phyloP scores from a whole-genome alignment of 2,113 vertebrate genomes.

The Albula goreensis region DNA sequence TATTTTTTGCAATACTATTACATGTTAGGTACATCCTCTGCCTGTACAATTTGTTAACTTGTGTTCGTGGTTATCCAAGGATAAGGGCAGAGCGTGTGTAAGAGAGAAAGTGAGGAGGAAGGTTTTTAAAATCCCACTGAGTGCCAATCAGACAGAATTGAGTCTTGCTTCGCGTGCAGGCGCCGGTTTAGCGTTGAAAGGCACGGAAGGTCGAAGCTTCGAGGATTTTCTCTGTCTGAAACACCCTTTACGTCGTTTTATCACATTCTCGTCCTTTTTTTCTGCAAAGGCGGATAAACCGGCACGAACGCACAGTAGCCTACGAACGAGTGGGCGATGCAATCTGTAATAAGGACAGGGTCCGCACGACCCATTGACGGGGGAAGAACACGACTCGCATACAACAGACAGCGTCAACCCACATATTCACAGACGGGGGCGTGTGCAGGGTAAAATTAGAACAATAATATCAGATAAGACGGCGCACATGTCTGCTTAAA shows the following conservation, averaged over 20 bases:
- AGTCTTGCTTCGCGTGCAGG: slow-evolving; percentile 13
- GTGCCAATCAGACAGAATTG: not conserved
- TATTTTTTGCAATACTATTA: not conserved
- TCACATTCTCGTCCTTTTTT: slow-evolving; percentile 48
- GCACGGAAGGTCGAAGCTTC: slow-evolving; percentile 43
- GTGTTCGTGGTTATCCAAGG: not conserved
- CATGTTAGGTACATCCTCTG: not conserved
- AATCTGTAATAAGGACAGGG: slow-evolving; percentile 54
- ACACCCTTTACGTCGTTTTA: slow-evolving; percentile 30
- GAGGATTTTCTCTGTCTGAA: slow-evolving; percentile 51
- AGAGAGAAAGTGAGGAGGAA: not conserved
- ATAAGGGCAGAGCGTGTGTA: not conserved
- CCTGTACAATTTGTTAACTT: not conserved
- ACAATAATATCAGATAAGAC: slow-evolving; percentile 40
- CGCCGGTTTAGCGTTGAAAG: not conserved
- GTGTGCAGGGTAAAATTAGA: slow-evolving; percentile 37
- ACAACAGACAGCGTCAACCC: slow-evolving; percentile 28
- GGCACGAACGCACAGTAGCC: slow-evolving; percentile 43
- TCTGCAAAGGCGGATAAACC: slow-evolving; percentile 46
- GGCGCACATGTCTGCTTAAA: slow-evolving; percentile 38
- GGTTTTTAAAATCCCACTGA: slow-evolving; percentile 5
- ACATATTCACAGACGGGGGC: slow-evolving; percentile 29
- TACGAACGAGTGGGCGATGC: slow-evolving; percentile 45
- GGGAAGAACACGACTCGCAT: slow-evolving; percentile 47
- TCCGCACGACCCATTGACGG: slow-evolving; percentile 59